These are phyloP conservation scores for Temnothorax rugatulus DNA, from an alignment of 2,888 invertebrate species.

Conservation along the genomic window DNA sequence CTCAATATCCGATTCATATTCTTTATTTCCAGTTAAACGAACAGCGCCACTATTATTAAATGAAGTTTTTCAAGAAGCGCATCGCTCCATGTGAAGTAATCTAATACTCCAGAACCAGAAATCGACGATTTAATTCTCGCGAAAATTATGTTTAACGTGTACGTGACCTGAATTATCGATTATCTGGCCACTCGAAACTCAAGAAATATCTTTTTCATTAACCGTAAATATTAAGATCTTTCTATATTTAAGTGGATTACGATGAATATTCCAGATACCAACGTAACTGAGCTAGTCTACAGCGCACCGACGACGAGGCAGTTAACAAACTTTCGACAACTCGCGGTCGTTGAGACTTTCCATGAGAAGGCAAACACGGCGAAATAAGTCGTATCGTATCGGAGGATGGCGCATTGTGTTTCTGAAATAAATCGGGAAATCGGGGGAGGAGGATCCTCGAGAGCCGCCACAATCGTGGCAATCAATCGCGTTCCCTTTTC, in stretches of 20 bases:
- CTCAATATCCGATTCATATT: neutral
- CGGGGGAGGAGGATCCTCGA: neutral
- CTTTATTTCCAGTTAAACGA: neutral
- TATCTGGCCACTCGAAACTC: neutral
- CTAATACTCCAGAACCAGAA: neutral
- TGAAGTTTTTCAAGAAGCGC: neutral
- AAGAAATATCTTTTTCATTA: neutral
- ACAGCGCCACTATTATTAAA: neutral
- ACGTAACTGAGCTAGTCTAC: neutral
- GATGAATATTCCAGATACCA: neutral
- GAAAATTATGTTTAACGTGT: neutral
- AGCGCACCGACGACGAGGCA: neutral
- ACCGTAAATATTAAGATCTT: neutral
- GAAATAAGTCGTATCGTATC: slow-evolving; percentile 39
- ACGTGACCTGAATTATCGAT: slow-evolving; percentile 8
- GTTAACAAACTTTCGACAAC: neutral
- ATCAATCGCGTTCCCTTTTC: slow-evolving; percentile 57
- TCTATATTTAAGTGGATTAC: neutral
- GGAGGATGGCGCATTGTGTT: slow-evolving; percentile 12
- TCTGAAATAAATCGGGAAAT: neutral
- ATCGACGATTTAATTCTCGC: slow-evolving; percentile 13
- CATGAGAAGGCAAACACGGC: slow-evolving; percentile 29
- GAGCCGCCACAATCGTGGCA: slow-evolving; percentile 44
- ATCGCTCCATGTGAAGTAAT: neutral
- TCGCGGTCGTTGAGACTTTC: neutral